Conservation (phyloP, 2,888 invertebrate genomes). For the Hoplodrina blanda region DNA sequence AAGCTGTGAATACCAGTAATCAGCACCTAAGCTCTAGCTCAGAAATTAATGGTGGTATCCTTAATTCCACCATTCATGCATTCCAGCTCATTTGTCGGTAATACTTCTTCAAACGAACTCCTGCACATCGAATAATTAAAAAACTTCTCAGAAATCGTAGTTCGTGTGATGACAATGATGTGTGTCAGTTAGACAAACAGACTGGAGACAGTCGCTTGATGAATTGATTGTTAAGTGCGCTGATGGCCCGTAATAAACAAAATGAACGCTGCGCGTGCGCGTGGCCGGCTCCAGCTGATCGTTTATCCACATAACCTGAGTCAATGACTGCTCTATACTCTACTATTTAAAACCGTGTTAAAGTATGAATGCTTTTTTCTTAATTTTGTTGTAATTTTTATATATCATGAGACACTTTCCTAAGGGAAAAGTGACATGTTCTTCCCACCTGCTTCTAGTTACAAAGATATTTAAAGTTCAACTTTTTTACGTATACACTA, state of each 20-base stretch:
- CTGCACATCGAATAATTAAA: background rate
- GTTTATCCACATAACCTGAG: conserved; percentile 39
- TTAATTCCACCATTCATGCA: no score
- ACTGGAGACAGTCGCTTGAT: conserved; percentile 41
- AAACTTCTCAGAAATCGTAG: background rate
- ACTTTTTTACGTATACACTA: no score
- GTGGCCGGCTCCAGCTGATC: conserved; percentile 6
- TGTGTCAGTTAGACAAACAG: conserved; percentile 15
- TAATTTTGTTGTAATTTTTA: no score
- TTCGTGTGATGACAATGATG: background rate
- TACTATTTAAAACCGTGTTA: background rate
- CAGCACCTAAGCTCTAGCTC: no score
- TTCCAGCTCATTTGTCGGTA: no score
- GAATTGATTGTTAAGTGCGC: conserved; percentile 42
- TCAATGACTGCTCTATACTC: conserved; percentile 45
- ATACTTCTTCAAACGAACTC: background rate
- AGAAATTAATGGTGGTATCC: no score
- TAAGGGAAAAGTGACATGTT: no score
- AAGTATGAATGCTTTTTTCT: background rate
- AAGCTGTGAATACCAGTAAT: no score
- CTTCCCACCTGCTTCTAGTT: no score
- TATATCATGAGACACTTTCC: no score
- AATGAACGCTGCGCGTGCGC: conserved; percentile 25
- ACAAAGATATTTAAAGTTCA: no score
- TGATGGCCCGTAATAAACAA: conserved; percentile 19